Conservation (phyloP, 2,888 invertebrate genomes). For the Agrochola lota region DNA sequence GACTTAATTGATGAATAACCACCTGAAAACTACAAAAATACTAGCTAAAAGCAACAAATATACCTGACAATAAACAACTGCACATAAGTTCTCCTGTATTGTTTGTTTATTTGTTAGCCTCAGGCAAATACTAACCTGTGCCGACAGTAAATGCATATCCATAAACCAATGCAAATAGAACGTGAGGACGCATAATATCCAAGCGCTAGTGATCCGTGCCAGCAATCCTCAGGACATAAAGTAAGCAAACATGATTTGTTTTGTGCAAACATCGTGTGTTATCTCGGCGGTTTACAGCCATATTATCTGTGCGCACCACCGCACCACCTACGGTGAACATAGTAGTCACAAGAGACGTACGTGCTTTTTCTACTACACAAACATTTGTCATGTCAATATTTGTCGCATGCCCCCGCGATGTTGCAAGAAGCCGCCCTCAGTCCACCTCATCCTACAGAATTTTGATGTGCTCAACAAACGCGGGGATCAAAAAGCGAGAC, state of each 20-base stretch:
- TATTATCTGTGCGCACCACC: constrained; percentile 79
- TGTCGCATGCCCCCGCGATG: constrained; percentile 80
- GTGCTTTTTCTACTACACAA: constrained; percentile 84
- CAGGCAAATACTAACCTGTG: constrained; percentile 55
- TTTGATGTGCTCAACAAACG: constrained; percentile 65
- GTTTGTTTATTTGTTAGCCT: constrained; percentile 52
- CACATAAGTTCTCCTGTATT: constrained; percentile 32
- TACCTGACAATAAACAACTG: constrained; percentile 24
- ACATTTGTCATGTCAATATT: constrained; percentile 88
- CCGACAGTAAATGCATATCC: constrained; percentile 69
- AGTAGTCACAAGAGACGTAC: constrained; percentile 81
- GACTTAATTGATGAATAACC: constrained; percentile 31
- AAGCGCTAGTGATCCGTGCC: constrained; percentile 79
- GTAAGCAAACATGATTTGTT: constrained; percentile 87
- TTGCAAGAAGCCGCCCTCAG: constrained; percentile 79
- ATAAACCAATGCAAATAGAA: constrained; percentile 83
- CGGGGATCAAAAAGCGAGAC: constrained; percentile 65
- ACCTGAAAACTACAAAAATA: constrained; percentile 21
- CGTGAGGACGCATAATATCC: constrained; percentile 84
- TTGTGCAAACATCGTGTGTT: constrained; percentile 84
- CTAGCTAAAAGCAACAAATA: constrained; percentile 45
- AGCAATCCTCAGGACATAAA: constrained; percentile 82
- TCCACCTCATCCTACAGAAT: constrained; percentile 68
- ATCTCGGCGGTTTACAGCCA: constrained; percentile 79
- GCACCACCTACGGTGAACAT: constrained; percentile 79